Base-by-base conservation (phyloP, 53 echinoderm and acorn worm genomes). In the Patiria pectinifera region DNA sequence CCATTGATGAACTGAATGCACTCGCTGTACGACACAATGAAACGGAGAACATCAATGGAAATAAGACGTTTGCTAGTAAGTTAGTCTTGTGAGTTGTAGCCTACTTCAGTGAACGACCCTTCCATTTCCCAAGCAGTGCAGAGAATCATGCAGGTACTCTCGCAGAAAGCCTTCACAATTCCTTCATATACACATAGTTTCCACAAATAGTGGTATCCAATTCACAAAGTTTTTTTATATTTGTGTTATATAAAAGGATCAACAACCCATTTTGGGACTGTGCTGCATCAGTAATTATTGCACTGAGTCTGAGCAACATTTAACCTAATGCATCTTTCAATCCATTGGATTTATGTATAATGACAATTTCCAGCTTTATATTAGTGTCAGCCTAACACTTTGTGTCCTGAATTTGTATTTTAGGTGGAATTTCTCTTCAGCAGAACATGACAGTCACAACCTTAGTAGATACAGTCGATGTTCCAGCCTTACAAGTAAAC, bases 381-480 rank as follows among this genome's bases (percentile, higher is more conserved):
- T 53, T 53, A 53, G 53, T 53, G 5, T 18, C 4, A 66, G 0
- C 19, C 19, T 66, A 11, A 18, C 66, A 66, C 15, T 66, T 2
- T 82, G 4, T 59, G 10, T 22, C 13, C 24, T 59, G 59, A 46
- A 48, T 47, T n/a, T 78, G 83, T 71, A 6, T 74, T 87, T 12
- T 18, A 94, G 96, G 86, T 79, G 96, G 95, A 6, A 87, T 98
- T 3, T 91, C 91, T 2, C 80, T 96, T n/a, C 45, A 84, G 81
- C 76, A 80, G 45, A 93, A 98, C 86, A 63, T 96, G 16, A 86
- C 87, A 53, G 94, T 94, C 12, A 84, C 91, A 53, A 95, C 95
- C 24, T 81, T 96, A 21, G 91, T 99, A 18, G 97, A 99, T 78
- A 95, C 94, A 18, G 95, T 96, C 4, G 95, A 99, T 72, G 92